Conservation (phyloP, 1,140 invertebrate genomes). For the Orchestia grillus region DNA sequence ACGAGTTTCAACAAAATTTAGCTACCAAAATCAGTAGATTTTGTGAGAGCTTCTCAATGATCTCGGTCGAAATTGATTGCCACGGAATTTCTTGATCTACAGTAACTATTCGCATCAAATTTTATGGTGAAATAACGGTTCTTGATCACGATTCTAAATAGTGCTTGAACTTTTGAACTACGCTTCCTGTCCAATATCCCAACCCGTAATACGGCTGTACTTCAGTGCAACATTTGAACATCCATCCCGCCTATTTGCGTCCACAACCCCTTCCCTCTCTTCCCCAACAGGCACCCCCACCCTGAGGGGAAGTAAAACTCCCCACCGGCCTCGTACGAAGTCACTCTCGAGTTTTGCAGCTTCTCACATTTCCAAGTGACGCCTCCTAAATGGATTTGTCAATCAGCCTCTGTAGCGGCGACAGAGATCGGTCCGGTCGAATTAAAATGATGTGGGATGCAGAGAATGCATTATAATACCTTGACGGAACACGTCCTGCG, state of each 20-base stretch:
- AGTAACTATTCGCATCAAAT: too few species aligned
- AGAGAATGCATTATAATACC: not conserved
- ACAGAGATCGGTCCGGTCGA: not conserved
- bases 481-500: not conserved
- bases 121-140: too few species aligned
- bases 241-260: not conserved
- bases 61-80: too few species aligned
- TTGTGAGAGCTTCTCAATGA: too few species aligned
- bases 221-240: not conserved
- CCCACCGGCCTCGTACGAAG: not conserved
- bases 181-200: too few species aligned
- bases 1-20: too few species aligned
- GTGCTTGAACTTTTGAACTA: too few species aligned
- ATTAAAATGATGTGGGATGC: not conserved
- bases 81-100: too few species aligned
- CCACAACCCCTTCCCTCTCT: not conserved
- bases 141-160: too few species aligned
- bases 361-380: conserved; percentile 15
- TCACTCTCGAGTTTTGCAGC: not conserved
- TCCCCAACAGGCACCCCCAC: not conserved
- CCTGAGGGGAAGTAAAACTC: not conserved
- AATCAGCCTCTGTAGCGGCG: not conserved
- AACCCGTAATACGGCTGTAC: not conserved
- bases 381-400: conserved; percentile 13
- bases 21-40: too few species aligned